Base-by-base conservation (phyloP, 2,113 vertebrate genomes). In the Dasyprocta punctata region DNA sequence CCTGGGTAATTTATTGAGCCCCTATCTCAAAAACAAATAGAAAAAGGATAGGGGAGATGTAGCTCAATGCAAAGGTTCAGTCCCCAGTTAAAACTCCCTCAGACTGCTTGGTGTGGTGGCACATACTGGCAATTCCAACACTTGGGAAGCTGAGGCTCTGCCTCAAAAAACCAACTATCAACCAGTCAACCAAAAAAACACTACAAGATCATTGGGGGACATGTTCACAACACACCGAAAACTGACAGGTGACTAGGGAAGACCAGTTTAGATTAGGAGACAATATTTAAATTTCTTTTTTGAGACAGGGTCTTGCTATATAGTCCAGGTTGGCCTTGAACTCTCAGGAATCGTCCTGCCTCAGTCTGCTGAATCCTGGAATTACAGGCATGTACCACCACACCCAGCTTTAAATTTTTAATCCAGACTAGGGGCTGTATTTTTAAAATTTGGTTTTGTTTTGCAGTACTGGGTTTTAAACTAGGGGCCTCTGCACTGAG, bases 171-270 rank as follows among this genome's bases (percentile, higher is more conserved):
- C 19, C 71, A 75, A 75, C 71, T 41, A 44, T 12, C 22, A 77
- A 17, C 13, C 33, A 69, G 9, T 3, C 13, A 73, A 73, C n/a
- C 71, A 24, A 77, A 77, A 73, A 47, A 77, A 77, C 41, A 47
- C 41, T 77, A 22, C 9, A 61, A 82, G 30, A 82, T 83, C 30
- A 92, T 77, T 87, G 11, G 14, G 49, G 22, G 36, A 90, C 47
- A 65, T 88, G 86, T 94, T 92, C 65, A 83, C 80, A 90, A 85
- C 47, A 78, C 30, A 95, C 82, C 86, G 6, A 94, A 78, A 94
- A 85, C 30, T 49, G 22, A 91, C 9, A 84, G 78, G 22, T 75
- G 24, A 85, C 41, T 44, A 80, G 8, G 8, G 38, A 85, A 95
- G 28, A 63, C 69, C 73, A 24, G 24, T 78, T 19, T 90, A 24